Percentiles rank a stretch among this genome's conserved stretches.
Evolutionary conservation across 2,888 invertebrate genomes (phyloP).

Genomic region (Lymantria dispar): DNA sequence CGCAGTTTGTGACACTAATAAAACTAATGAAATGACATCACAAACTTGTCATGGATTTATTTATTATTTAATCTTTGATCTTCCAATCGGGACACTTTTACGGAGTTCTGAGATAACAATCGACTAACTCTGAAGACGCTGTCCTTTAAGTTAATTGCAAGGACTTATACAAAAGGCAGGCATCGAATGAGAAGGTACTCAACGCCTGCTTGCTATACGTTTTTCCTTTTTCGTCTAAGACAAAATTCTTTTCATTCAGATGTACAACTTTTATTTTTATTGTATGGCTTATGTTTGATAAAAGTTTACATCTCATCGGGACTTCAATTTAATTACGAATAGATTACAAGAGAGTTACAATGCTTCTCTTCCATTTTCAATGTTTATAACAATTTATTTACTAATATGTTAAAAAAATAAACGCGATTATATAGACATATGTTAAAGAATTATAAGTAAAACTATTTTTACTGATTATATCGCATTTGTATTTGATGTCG

Average conservation of each 20-base stretch:
- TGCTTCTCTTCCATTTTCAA: too few species aligned
- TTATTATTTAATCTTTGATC: conserved; percentile 44
- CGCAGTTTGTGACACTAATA: conserved; percentile 17
- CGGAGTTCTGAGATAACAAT: conserved; percentile 48
- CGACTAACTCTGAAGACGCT: conserved; percentile 39
- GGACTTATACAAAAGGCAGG: conserved; percentile 46
- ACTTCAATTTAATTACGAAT: not conserved
- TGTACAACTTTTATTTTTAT: conserved; percentile 34
- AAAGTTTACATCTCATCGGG: conserved; percentile 24
- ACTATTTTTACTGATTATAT: too few species aligned
- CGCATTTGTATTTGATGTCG: too few species aligned
- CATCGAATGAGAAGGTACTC: conserved; percentile 42
- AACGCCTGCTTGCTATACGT: conserved; percentile 36
- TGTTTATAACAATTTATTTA: too few species aligned
- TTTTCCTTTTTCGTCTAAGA: conserved; percentile 39
- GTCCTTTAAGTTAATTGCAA: conserved; percentile 54
- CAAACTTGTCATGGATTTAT: conserved; percentile 22
- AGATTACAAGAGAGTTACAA: not conserved
- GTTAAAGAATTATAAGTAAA: too few species aligned
- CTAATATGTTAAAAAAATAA: too few species aligned
- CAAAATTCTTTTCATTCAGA: conserved; percentile 39
- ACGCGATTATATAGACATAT: too few species aligned
- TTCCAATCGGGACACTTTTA: conserved; percentile 36
- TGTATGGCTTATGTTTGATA: conserved; percentile 17
- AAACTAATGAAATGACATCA: conserved; percentile 19